Evolutionary conservation across 35 echinoderm and acorn worm genomes (phyloP).

Genomic region (Holothuria glaberrima): DNA sequence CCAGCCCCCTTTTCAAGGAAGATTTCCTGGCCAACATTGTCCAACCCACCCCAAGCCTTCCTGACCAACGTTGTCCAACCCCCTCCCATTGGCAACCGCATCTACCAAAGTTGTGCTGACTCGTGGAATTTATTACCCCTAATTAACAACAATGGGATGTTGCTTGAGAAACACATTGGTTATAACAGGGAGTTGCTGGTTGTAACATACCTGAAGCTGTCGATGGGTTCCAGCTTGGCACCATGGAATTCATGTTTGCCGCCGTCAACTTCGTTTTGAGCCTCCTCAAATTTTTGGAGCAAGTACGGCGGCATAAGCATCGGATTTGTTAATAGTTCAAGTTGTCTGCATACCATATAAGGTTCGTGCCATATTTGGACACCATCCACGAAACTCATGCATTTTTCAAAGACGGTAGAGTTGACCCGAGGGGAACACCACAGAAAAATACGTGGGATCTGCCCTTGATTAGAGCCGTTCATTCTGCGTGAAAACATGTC

Average conservation of each 20-base stretch:
- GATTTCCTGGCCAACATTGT: too few relatives aligned
- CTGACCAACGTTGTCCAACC: too few relatives aligned
- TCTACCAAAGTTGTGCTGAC: too few relatives aligned
- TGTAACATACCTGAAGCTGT: slow-evolving; percentile 36
- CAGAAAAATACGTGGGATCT: slow-evolving; percentile 61
- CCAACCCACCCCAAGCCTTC: too few relatives aligned
- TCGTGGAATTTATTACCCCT: too few relatives aligned
- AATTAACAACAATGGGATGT: too few relatives aligned
- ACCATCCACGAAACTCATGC: slow-evolving; percentile 69
- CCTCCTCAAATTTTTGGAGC: slow-evolving; percentile 58
- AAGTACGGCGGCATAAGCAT: slow-evolving; percentile 45
- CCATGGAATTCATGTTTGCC: slow-evolving; percentile 57
- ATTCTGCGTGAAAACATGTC: slow-evolving; percentile 53
- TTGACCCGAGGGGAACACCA: slow-evolving; percentile 61
- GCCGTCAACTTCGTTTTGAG: slow-evolving; percentile 53
- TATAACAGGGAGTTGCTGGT: too few relatives aligned
- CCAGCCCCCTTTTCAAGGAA: too few relatives aligned
- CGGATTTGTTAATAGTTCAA: slow-evolving; percentile 22
- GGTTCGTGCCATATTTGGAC: slow-evolving; percentile 59
- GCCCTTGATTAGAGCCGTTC: slow-evolving; percentile 40
- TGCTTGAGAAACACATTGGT: too few relatives aligned
- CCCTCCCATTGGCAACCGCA: too few relatives aligned
- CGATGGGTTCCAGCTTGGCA: slow-evolving; percentile 42
- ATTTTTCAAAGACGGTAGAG: slow-evolving; percentile 62
- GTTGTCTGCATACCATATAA: slow-evolving; percentile 51